Evolutionary conservation across 2,797 vertebrate species (phyloP).

Genomic region (Pteronotus mesoamericanus): DNA sequence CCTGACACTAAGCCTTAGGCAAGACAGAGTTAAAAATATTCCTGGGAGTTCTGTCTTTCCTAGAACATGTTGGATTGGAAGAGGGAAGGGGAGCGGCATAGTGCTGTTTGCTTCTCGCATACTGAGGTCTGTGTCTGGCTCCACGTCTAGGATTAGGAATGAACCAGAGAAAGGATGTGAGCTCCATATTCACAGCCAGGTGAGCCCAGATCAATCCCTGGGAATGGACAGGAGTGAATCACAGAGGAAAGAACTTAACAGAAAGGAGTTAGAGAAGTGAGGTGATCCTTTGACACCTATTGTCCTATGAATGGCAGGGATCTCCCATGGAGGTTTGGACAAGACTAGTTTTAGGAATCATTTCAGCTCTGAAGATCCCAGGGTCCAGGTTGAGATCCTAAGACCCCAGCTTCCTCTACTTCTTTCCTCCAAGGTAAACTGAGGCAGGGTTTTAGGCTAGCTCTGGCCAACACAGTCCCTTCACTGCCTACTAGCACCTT

Average conservation of each 20-base stretch:
- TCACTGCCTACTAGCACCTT: background rate
- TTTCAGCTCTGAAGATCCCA: background rate
- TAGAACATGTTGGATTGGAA: background rate
- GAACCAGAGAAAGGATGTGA: background rate
- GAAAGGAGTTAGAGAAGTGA: background rate
- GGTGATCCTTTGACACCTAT: background rate
- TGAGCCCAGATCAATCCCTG: background rate
- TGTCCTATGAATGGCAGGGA: background rate
- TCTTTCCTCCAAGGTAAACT: background rate
- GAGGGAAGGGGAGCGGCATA: accelerated
- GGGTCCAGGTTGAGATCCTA: background rate
- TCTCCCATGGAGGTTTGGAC: background rate
- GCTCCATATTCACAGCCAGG: background rate
- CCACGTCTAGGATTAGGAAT: accelerated
- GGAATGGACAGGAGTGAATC: too few species aligned
- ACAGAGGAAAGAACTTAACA: background rate
- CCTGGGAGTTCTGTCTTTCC: background rate
- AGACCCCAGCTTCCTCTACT: background rate
- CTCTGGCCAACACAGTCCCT: background rate
- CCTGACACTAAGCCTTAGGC: background rate
- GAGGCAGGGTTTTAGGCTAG: accelerated
- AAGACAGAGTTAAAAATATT: background rate
- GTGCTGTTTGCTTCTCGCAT: background rate
- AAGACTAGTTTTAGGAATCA: background rate
- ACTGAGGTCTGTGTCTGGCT: background rate